These are phyloP conservation scores for Oenanthe melanoleuca DNA, from an alignment of 2,113 vertebrate species.

Conservation along the genomic window DNA sequence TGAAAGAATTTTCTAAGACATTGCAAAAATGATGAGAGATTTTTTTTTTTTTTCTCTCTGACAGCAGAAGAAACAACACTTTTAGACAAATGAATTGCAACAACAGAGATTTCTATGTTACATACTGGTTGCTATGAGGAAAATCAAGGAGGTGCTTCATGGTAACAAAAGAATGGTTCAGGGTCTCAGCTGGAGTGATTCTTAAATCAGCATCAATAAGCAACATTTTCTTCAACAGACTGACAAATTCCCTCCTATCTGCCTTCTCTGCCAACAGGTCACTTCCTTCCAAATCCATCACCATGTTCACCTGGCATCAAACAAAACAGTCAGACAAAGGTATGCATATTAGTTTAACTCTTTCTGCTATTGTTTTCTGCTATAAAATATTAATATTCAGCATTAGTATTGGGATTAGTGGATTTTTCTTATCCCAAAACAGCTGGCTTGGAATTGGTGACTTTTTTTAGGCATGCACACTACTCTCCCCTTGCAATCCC, in stretches of 20 bases:
- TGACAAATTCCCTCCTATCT: conserved; percentile 95
- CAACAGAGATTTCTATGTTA: not conserved
- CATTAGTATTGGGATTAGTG: no score
- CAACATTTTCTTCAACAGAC: conserved; percentile 97
- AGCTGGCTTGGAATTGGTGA: not conserved
- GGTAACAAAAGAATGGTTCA: conserved; percentile 95
- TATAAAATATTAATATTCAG: not conserved
- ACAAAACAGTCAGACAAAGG: not conserved
- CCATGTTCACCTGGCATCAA: conserved; percentile 91
- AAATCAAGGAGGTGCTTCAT: conserved; percentile 99
- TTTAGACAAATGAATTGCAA: not conserved
- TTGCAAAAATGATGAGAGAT: not conserved
- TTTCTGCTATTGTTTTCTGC: not conserved
- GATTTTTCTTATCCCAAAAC: not conserved
- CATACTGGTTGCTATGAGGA: conserved; percentile 97
- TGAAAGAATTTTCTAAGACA: not conserved
- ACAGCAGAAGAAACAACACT: not conserved
- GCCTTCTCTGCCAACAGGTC: conserved; percentile 95
- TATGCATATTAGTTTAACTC: accelerated
- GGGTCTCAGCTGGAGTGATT: conserved; percentile 88
- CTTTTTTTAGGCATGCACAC: not conserved
- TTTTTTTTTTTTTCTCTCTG: not conserved
- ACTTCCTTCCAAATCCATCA: conserved; percentile 98
- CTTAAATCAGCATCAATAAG: conserved; percentile 95
- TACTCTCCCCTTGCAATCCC: not conserved